Percentiles rank a stretch among this genome's conserved stretches.
phyloP scores from a whole-genome alignment of 2,113 vertebrate species.

The Oncorhynchus masou region DNA sequence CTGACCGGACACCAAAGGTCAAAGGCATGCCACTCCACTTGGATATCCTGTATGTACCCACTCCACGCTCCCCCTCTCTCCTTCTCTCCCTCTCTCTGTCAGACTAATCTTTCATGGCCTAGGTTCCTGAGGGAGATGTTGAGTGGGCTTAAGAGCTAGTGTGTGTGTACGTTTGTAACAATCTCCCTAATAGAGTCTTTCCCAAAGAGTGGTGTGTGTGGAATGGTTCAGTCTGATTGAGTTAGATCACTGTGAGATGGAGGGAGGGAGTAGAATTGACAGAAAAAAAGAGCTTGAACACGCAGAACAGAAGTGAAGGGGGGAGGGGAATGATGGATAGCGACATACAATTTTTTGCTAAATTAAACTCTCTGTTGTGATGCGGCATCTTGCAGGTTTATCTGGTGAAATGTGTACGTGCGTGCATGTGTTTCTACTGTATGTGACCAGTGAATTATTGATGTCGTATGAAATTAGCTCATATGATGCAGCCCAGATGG shows the following conservation, averaged over 20 bases:
- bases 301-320: conserved; percentile 14
- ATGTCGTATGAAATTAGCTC: not conserved
- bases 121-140: conserved; percentile 45
- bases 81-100: not conserved
- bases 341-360: too few species aligned
- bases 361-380: not conserved
- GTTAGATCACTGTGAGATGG: conserved; percentile 48
- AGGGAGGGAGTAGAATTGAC: not conserved
- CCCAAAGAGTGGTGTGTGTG: not conserved
- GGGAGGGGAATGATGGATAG: conserved; percentile 12
- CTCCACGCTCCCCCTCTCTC: not conserved
- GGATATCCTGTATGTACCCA: too few species aligned
- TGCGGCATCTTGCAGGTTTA: not conserved
- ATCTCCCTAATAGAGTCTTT: not conserved
- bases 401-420: not conserved
- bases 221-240: conserved; percentile 57
- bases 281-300: conserved; percentile 28
- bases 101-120: conserved; percentile 53
- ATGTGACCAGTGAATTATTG: not conserved
- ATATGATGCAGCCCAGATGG: not conserved
- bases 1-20: too few species aligned
- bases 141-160: conserved; percentile 1
- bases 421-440: not conserved
- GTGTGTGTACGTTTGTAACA: not conserved
- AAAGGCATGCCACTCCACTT: too few species aligned